Evolutionary conservation across 2,113 vertebrate genomes (phyloP).

Genomic region (Labeo catla): DNA sequence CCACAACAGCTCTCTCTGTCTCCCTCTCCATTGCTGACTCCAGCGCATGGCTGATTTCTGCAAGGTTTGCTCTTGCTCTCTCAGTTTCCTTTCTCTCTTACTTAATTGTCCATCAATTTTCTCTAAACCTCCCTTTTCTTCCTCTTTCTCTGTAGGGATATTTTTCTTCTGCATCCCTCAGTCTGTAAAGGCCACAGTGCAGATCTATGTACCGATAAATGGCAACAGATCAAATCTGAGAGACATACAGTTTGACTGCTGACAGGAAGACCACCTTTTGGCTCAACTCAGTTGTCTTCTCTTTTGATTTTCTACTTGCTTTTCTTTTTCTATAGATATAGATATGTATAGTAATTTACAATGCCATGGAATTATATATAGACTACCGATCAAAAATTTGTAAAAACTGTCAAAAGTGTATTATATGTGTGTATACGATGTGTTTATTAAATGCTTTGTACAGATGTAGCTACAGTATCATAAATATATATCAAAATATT

Average conservation of each 20-base stretch:
- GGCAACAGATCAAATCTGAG: neutral
- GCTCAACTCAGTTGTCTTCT: neutral
- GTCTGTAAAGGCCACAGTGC: neutral
- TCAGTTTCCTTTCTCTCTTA: constrained; percentile 1
- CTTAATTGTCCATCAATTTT: constrained; percentile 33
- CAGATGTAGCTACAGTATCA: neutral
- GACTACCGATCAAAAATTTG: no score
- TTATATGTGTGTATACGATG: no score
- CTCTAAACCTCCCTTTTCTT: neutral
- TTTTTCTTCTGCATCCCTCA: neutral
- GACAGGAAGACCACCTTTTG: neutral
- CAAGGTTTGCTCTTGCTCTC: constrained; percentile 19
- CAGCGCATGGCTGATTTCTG: constrained; percentile 9
- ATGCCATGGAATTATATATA: neutral
- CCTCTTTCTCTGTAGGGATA: neutral
- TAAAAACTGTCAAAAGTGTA: no score
- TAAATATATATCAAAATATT: neutral
- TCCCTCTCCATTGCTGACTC: constrained; percentile 28
- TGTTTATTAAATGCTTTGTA: no score
- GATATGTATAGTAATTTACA: neutral
- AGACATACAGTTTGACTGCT: neutral
- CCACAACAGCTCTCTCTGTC: neutral
- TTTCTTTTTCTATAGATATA: no score
- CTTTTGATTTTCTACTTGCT: neutral
- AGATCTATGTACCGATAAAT: neutral